phyloP scores from a whole-genome alignment of 2,113 vertebrate genomes.

The Microcebus jonahi region DNA sequence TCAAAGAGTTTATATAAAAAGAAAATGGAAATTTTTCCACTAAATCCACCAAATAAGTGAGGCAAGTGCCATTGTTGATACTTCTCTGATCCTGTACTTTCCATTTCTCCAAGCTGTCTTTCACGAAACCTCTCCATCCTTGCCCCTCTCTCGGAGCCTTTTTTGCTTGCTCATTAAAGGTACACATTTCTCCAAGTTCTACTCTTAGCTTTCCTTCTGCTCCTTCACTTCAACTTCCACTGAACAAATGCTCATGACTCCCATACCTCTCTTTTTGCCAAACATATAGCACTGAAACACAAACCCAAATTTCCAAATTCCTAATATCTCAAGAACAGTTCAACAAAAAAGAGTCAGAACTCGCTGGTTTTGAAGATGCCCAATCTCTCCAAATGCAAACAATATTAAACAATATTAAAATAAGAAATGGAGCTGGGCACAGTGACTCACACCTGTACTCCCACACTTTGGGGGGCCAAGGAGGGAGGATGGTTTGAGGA shows the following conservation, averaged over 20 bases:
- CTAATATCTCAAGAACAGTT: background rate
- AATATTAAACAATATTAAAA: conserved; percentile 22
- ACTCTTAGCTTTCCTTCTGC: background rate
- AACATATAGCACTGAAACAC: background rate
- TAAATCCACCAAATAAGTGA: background rate
- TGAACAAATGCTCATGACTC: background rate
- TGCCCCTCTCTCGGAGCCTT: background rate
- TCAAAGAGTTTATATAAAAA: background rate
- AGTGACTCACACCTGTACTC: too few species aligned
- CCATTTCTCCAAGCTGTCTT: background rate
- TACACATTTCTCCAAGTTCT: background rate
- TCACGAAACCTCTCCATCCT: background rate
- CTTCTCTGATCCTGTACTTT: background rate
- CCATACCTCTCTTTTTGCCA: background rate
- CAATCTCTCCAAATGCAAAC: background rate
- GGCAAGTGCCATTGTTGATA: background rate
- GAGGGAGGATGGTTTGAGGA: too few species aligned
- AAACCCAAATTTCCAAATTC: background rate
- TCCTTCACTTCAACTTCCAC: background rate
- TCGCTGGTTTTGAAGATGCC: background rate
- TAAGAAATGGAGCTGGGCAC: background rate
- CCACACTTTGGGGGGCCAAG: too few species aligned
- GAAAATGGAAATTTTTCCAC: background rate
- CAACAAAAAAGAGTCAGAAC: background rate
- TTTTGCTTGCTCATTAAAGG: background rate